These are phyloP conservation scores for Coendou prehensilis DNA, from an alignment of 2,797 vertebrate species.

Conservation along the genomic window DNA sequence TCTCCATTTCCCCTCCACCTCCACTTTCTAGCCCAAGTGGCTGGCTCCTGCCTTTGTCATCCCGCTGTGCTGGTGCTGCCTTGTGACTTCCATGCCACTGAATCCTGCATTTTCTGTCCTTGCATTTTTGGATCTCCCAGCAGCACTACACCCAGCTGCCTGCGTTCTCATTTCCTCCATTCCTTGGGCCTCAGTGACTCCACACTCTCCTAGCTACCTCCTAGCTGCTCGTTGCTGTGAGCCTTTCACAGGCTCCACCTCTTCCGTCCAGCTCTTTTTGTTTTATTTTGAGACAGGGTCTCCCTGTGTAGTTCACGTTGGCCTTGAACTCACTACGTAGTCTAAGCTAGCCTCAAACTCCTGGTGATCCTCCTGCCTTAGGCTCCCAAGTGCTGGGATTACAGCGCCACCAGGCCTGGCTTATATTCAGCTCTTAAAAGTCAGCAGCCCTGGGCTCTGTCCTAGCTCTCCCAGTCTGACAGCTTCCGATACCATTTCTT, in stretches of 20 bases:
- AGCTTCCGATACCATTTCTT: neutral
- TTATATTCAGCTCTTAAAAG: too few relatives aligned
- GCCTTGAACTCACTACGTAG: too few relatives aligned
- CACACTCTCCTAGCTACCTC: neutral
- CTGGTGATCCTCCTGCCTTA: too few relatives aligned
- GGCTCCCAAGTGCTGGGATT: too few relatives aligned
- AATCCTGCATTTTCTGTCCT: neutral
- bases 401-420: too few relatives aligned
- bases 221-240: neutral
- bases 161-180: accelerated
- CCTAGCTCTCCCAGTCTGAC: neutral
- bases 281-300: neutral
- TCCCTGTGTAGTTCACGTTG: too few relatives aligned
- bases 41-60: neutral
- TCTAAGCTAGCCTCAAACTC: too few relatives aligned
- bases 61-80: neutral
- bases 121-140: neutral
- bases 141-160: neutral
- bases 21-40: neutral
- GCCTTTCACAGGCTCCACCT: neutral
- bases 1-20: neutral
- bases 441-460: neutral
- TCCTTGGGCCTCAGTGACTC: neutral
- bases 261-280: neutral
- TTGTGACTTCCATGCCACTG: neutral